These are phyloP conservation scores for Phyto melanocephala DNA, from an alignment of 2,888 invertebrate genomes.

Conservation along the genomic window DNA sequence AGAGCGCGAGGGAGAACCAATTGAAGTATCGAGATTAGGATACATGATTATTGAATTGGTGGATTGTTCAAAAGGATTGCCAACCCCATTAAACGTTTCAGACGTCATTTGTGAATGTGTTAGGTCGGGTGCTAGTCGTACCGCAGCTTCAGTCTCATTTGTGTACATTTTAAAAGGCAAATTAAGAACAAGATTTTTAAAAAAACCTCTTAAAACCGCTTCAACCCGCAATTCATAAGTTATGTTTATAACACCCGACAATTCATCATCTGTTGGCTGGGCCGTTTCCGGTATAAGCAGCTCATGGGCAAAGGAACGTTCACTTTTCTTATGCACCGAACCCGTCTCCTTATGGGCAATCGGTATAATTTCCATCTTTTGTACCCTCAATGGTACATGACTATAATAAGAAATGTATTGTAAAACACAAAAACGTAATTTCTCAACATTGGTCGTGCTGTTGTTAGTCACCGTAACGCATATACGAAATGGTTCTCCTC, in stretches of 20 bases:
- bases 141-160: constrained; percentile 61
- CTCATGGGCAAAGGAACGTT: constrained; percentile 77
- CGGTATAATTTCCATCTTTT: constrained; percentile 74
- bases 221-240: constrained; percentile 77
- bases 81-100: constrained; percentile 47
- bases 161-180: constrained; percentile 76
- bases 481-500: constrained; percentile 74
- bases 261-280: constrained; percentile 74
- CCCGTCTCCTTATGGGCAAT: constrained; percentile 78
- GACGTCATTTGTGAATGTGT: constrained; percentile 66
- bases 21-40: constrained; percentile 71
- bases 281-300: constrained; percentile 75
- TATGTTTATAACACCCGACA: constrained; percentile 75
- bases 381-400: constrained; percentile 73
- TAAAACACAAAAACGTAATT: constrained; percentile 75
- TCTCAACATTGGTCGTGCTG: constrained; percentile 77
- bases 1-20: constrained; percentile 76
- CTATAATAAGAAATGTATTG: constrained; percentile 76
- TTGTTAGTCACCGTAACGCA: constrained; percentile 77
- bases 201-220: constrained; percentile 77
- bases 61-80: constrained; percentile 74
- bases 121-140: constrained; percentile 62
- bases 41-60: constrained; percentile 66
- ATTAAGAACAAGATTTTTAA: constrained; percentile 76
- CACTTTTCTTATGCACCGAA: constrained; percentile 77